Evolutionary conservation across 2,888 invertebrate species (phyloP), one percentile per base, ranked within the genome.

Genomic region (Exocentrus adspersus): DNA sequence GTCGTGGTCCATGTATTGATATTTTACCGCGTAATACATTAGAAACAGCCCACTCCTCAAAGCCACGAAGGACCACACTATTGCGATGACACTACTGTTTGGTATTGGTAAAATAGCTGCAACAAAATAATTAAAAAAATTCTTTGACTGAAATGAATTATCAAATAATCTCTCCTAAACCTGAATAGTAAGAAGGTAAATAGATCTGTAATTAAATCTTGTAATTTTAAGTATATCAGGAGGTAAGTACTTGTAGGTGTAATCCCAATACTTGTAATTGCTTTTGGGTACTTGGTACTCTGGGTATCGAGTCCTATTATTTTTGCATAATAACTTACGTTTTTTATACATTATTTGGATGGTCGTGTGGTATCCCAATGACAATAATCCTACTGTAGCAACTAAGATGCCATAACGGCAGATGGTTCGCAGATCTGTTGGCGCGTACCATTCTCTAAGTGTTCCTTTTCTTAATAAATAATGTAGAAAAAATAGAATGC

Each of bases 41-140:
- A 87, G 80, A 28, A 85, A 60, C 2, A 85, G 68, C 28, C 86
- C 86, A 84, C 85, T 85, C 71, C 86, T 87, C 76, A 84, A 80
- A 81, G 85, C 85, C 82, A 87, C 85, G 72, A 86, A 84, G 0
- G 86, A 83, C 86, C 86, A 87, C 14, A 87, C 82, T 37, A 85
- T 72, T 1, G 84, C 80, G 65, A 87, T 84, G 16, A 85, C 76
- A 58, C 83, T 80, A 70, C 86, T 87, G 1, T 83, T 77, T 60
- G 79, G 74, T 57, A 86, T 80, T 16, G 86, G 86, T 69, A 82
- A 65, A 21, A 86, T 76, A 69, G 82, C 87, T 86, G 79, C 12
- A 82, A 82, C 66, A 69, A 45, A 57, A n/a, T n/a, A n/a, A n/a
- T n/a, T n/a, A n/a, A n/a, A n/a, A n/a, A n/a, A n/a, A n/a, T n/a